Base-by-base conservation (phyloP, 2,797 vertebrate genomes). In the Tolypeutes matacus region DNA sequence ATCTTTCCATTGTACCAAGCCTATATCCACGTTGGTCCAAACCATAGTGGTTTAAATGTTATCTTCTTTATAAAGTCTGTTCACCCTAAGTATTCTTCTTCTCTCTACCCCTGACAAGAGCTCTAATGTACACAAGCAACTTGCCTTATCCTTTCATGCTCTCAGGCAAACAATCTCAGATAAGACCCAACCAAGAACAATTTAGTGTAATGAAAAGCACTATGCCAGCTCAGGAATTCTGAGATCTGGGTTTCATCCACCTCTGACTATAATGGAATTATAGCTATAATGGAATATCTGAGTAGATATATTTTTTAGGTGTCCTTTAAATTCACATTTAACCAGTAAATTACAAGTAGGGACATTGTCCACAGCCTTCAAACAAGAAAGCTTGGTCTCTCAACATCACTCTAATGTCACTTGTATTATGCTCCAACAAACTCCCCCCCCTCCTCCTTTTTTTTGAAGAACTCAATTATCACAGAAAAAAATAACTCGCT, bases 261-360 rank as follows among this genome's bases (percentile, higher is more conserved):
- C 25, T 36, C 27, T 13, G 2, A 51, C 2, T 56, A 7, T 51
- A 64, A 64, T 4, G 25, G 21, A 53, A 53, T 53, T 53, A 53
- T 92, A 62, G 12, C 69, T 91, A 62, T 62, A 73, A 53, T 85
- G 27, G 56, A 42, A 92, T 94, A n/a, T 87, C 25, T 87, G 73
- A 80, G 1, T 17, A 83, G 42, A 13, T 34, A 4, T 51, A 65
- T 81, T 78, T 80, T 82, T 15, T 62, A 31, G 51, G 13, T 58
- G 51, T 36, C 60, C 21, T 87, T 75, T 94, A 67, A 94, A 81
- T 84, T 91, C 42, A 9, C 36, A 84, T 70, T 91, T 95, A 89
- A 85, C 89, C 67, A 78, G 34, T 86, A 88, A 95, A 88, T 56
- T 77, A 9, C 62, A 95, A 64, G 36, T 49, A 46, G n/a, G 34